These are phyloP conservation scores for Pipistrellus nathusii DNA, from an alignment of 2,797 vertebrate species.

Conservation along the genomic window DNA sequence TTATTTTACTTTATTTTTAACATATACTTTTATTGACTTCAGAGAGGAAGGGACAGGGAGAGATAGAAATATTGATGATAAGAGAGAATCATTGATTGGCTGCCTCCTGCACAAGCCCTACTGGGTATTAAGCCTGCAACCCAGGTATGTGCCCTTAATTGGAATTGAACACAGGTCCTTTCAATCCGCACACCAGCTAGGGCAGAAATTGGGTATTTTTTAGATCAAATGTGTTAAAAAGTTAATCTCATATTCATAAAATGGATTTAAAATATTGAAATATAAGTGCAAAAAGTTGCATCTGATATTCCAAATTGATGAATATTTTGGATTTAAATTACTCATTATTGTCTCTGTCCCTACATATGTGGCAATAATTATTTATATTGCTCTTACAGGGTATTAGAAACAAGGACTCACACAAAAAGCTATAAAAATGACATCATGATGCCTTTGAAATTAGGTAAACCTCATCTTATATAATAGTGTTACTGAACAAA, in stretches of 20 bases:
- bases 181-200: not conserved
- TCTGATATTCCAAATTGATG: constrained; percentile 23
- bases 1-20: not conserved
- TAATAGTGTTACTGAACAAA: constrained; percentile 87
- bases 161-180: too few species aligned
- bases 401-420: constrained; percentile 58
- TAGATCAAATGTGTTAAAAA: not conserved
- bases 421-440: constrained; percentile 54
- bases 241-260: constrained; percentile 1
- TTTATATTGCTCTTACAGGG: constrained; percentile 9
- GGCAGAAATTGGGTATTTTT: constrained; percentile 31
- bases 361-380: not conserved
- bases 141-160: too few species aligned
- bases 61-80: too few species aligned
- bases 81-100: too few species aligned
- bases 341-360: not conserved
- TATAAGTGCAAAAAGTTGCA: constrained; percentile 33
- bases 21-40: too few species aligned
- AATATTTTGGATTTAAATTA: constrained; percentile 14
- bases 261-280: constrained; percentile 4
- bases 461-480: constrained; percentile 84
- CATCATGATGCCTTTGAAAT: constrained; percentile 83
- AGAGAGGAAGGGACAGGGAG: too few species aligned
- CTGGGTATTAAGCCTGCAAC: too few species aligned
- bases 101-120: too few species aligned